Conservation (phyloP, 1,140 invertebrate genomes). For the Drosophila asahinai region DNA sequence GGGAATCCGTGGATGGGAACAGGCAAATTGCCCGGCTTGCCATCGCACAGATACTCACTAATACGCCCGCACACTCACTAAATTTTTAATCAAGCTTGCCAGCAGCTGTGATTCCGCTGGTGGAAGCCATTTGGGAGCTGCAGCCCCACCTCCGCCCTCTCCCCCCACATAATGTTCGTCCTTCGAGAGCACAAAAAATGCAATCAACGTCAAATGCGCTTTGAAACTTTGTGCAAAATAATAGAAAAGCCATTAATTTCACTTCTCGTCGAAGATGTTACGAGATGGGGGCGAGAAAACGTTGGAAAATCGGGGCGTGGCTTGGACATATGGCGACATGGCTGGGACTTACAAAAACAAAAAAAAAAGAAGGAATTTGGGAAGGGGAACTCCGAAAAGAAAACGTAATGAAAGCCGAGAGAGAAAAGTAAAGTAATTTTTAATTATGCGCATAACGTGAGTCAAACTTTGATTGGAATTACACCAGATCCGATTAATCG, state of each 20-base stretch:
- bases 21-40: constrained; percentile 55
- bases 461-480: constrained; percentile 61
- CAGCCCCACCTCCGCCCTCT: background rate
- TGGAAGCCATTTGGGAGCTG: constrained; percentile 51
- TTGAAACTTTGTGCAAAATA: constrained; percentile 82
- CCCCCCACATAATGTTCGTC: constrained; percentile 28
- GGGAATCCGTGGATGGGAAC: constrained; percentile 7
- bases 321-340: constrained; percentile 48
- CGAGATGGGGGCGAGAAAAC: constrained; percentile 23
- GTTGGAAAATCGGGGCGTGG: constrained; percentile 16
- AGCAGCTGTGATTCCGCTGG: constrained; percentile 72
- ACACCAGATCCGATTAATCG: constrained; percentile 72
- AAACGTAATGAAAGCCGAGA: constrained; percentile 11
- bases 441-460: constrained; percentile 80
- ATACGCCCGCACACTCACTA: constrained; percentile 50
- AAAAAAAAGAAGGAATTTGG: background rate
- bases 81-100: constrained; percentile 79
- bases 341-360: background rate
- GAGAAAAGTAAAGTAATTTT: constrained; percentile 66
- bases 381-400: background rate
- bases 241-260: constrained; percentile 84
- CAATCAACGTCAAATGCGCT: constrained; percentile 83
- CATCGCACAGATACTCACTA: constrained; percentile 48
- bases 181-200: constrained; percentile 70
- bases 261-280: constrained; percentile 78